phyloP scores from a whole-genome alignment of 2,113 vertebrate genomes.

The Craseonycteris thonglongyai region DNA sequence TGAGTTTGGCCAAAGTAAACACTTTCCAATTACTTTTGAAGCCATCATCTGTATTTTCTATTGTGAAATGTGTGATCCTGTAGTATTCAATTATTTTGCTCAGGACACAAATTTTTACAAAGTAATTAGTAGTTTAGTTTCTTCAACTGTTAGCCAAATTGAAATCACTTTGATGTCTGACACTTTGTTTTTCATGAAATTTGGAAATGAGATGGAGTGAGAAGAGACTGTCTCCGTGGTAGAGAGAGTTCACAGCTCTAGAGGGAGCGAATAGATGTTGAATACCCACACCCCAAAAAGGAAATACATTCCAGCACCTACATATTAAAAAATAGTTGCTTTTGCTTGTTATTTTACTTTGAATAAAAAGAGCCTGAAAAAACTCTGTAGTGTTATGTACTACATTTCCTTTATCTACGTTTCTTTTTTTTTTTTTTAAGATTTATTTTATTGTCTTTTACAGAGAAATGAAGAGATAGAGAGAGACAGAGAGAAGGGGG shows the following conservation, averaged over 20 bases:
- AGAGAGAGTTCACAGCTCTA: slow-evolving; percentile 72
- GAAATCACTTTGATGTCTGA: slow-evolving; percentile 72
- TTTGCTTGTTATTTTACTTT: slow-evolving; percentile 24
- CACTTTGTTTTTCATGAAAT: slow-evolving; percentile 72
- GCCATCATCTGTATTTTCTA: neutral
- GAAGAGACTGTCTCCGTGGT: slow-evolving; percentile 46
- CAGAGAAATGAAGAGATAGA: too few species aligned
- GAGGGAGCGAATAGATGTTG: slow-evolving; percentile 59
- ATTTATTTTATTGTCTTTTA: too few species aligned
- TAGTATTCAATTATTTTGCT: slow-evolving; percentile 24
- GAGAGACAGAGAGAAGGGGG: too few species aligned
- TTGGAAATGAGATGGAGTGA: slow-evolving; percentile 73
- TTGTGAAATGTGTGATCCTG: slow-evolving; percentile 19
- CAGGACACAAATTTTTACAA: slow-evolving; percentile 43
- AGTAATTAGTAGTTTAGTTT: slow-evolving; percentile 61
- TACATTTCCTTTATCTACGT: neutral
- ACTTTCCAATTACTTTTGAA: slow-evolving; percentile 40
- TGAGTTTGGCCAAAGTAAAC: neutral
- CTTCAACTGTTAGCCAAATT: slow-evolving; percentile 70
- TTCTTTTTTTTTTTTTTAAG: neutral
- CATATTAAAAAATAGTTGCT: slow-evolving; percentile 15
- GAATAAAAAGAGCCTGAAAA: slow-evolving; percentile 40
- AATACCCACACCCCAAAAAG: neutral
- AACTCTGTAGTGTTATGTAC: neutral
- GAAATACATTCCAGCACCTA: slow-evolving; percentile 65